phyloP scores from a whole-genome alignment of 35 echinoderm and acorn worm genomes.

The Ptychodera flava region DNA sequence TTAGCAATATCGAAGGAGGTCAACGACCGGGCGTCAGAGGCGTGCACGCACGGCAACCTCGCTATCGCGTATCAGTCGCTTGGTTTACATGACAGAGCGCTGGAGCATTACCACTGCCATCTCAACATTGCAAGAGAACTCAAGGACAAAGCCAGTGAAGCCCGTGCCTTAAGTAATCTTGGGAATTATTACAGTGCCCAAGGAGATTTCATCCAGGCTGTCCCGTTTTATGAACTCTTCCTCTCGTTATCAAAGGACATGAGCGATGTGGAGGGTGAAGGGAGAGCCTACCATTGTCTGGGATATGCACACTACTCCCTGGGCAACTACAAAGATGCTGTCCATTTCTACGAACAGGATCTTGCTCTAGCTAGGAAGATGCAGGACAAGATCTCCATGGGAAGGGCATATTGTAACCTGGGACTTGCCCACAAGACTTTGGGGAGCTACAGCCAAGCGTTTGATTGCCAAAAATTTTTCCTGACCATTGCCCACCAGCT shows the following conservation, averaged over 20 bases:
- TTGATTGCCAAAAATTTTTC: conserved; percentile 97
- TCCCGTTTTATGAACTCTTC: conserved; percentile 84
- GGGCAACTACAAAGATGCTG: conserved; percentile 87
- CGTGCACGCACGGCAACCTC: conserved; percentile 89
- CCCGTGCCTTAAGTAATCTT: conserved; percentile 74
- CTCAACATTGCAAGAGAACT: conserved; percentile 70
- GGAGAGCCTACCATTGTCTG: conserved; percentile 92
- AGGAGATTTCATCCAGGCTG: conserved; percentile 89
- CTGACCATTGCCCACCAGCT: conserved; percentile 90
- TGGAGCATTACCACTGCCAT: conserved; percentile 90
- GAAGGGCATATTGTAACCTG: conserved; percentile 93
- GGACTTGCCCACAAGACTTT: conserved; percentile 90
- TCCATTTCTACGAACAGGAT: conserved; percentile 93
- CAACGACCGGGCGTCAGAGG: conserved; percentile 76
- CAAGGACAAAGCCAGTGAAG: conserved; percentile 80
- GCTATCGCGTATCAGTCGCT: conserved; percentile 94
- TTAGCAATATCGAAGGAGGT: conserved; percentile 92
- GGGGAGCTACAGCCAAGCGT: conserved; percentile 69
- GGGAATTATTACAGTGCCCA: conserved; percentile 88
- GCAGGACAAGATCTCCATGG: conserved; percentile 90
- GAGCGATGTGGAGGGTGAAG: conserved; percentile 57
- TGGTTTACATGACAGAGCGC: conserved; percentile 86
- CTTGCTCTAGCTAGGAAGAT: conserved; percentile 65
- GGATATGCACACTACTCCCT: conserved; percentile 95
- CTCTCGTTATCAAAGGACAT: conserved; percentile 57